Evolutionary conservation across 2,888 invertebrate genomes (phyloP), one percentile per base, ranked within the genome.

Genomic region (Stenolophus ochropezus): DNA sequence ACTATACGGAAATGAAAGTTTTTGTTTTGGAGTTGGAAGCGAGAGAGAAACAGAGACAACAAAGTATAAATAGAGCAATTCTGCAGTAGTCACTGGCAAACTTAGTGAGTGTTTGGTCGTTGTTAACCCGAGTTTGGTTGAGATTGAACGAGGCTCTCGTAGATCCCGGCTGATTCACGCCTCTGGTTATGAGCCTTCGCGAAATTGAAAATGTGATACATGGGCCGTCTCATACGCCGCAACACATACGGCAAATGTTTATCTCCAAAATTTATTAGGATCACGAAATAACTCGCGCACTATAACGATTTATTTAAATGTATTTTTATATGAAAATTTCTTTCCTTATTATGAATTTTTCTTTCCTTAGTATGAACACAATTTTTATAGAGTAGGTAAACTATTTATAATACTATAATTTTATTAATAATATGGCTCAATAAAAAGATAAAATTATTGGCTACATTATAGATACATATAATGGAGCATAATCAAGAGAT

Each of bases 151-250:
- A 18, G 1, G 20, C 21, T 53, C 3, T 16, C 11, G 16, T 5
- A 18, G 11, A 56, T 56, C 23, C 21, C 21, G 20, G 20, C 56
- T 56, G 56, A 56, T 56, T 56, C 56, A 56, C 21, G 21, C 21
- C 56, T 21, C 6, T 21, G 11, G 21, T 56, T 53, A 53, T 53
- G 16, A 18, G 51, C 1, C 21, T 56, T 21, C 56, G 21, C 56
- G 56, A 56, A 56, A 56, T 56, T 56, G 56, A 56, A 56, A 56
- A 56, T 56, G 56, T 56, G 56, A 56, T 21, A 56, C 21, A 56
- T 56, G 21, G 21, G 20, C 21, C 8, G 21, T n/a, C 3, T 4
- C 21, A 42, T 56, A 21, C 21, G 21, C 1, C 56, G 11, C 20
- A 56, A 56, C 56, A 21, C 20, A 21, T 20, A 56, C 11, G 21